Evolutionary conservation across 37 sponge, comb jelly and placozoan genomes (phyloP).

Genomic region (Oopsacas minuta): DNA sequence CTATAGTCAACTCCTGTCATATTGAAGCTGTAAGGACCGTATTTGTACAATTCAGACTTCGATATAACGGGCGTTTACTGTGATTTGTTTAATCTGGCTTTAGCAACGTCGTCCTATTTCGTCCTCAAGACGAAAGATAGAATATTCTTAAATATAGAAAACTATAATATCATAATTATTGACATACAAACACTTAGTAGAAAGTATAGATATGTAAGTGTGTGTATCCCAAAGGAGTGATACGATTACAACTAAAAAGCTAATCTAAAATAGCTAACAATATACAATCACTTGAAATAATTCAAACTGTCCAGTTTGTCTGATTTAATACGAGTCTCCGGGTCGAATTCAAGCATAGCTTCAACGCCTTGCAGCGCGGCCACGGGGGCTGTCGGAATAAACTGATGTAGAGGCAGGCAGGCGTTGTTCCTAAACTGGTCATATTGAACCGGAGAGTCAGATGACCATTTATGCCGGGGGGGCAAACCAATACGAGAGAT

Average conservation of each 20-base stretch:
- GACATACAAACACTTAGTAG: too few species aligned
- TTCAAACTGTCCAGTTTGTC: neutral
- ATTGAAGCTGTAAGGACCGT: too few species aligned
- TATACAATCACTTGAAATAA: neutral
- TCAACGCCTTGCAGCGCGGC: neutral
- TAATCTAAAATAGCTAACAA: neutral
- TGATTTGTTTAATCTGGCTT: too few species aligned
- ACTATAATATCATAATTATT: too few species aligned
- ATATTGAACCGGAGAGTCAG: neutral
- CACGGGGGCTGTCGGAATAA: neutral
- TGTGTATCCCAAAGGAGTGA: too few species aligned
- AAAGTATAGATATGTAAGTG: too few species aligned
- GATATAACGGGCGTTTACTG: too few species aligned
- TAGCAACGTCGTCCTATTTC: too few species aligned
- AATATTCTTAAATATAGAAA: too few species aligned
- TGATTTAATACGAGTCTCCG: neutral
- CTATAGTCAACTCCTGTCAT: too few species aligned
- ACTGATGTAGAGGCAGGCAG: neutral
- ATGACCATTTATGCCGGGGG: neutral
- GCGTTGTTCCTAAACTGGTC: neutral
- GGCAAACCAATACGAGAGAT: slow-evolving; percentile 8
- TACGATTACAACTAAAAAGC: neutral
- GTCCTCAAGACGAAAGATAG: too few species aligned
- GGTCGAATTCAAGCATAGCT: neutral
- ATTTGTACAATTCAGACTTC: too few species aligned